phyloP scores from a whole-genome alignment of 2,888 invertebrate species.

The Drosophila paramelanica region DNA sequence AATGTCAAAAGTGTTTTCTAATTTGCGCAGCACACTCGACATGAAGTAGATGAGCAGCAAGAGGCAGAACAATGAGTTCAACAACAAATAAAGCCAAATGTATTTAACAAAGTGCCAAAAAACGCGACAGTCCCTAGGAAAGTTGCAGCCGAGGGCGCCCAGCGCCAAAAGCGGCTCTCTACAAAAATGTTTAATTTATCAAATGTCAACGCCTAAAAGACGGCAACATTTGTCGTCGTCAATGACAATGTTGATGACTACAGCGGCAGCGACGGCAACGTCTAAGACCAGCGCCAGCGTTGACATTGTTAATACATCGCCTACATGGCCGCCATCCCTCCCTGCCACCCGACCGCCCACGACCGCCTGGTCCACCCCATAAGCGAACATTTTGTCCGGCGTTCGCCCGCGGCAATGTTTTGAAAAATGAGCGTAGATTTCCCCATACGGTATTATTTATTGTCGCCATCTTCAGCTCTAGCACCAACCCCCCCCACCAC shows the following conservation, averaged over 20 bases:
- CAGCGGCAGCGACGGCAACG: constrained; percentile 22
- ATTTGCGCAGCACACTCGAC: constrained; percentile 67
- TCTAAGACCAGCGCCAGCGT: constrained; percentile 27
- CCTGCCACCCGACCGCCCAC: neutral
- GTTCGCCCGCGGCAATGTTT: constrained; percentile 66
- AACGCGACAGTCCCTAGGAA: constrained; percentile 37
- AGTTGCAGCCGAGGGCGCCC: constrained; percentile 25
- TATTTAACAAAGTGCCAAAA: constrained; percentile 75
- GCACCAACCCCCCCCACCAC: neutral
- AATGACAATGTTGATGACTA: constrained; percentile 76
- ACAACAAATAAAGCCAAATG: constrained; percentile 64
- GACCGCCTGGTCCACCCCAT: neutral
- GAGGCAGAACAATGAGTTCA: constrained; percentile 38
- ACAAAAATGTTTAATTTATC: constrained; percentile 81
- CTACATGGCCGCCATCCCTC: constrained; percentile 20
- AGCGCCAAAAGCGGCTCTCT: constrained; percentile 42
- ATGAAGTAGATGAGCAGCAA: constrained; percentile 10
- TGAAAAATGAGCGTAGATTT: constrained; percentile 75
- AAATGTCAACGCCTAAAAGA: constrained; percentile 79
- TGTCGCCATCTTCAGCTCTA: constrained; percentile 44
- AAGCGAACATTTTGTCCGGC: constrained; percentile 25
- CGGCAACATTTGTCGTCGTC: constrained; percentile 80
- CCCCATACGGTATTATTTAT: constrained; percentile 74
- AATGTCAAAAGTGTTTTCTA: constrained; percentile 78
- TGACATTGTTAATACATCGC: constrained; percentile 60